A percentile compares a stretch with the other conserved stretches of the same genome.
Evolutionary conservation across 2,888 invertebrate genomes (phyloP).

Genomic region (Mimumesa dahlbomi): DNA sequence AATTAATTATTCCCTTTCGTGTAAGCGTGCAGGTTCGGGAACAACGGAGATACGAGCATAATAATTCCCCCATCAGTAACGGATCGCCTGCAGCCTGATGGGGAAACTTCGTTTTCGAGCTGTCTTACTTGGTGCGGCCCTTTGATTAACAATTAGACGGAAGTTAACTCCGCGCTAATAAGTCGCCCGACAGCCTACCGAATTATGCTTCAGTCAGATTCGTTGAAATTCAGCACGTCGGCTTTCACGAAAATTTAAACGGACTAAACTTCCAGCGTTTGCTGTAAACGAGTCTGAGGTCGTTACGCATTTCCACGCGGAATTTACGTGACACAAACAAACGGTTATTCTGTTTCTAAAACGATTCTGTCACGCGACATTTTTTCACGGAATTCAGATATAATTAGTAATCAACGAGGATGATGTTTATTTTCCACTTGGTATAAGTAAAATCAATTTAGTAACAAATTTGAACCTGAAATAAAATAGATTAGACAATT

Average conservation of each 20-base stretch:
- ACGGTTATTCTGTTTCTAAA: no score
- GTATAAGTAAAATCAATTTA: no score
- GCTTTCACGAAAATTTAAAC: constrained; percentile 16
- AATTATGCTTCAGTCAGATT: constrained; percentile 11
- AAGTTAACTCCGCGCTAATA: constrained; percentile 29
- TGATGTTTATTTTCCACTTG: no score
- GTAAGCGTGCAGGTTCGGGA: constrained; percentile 6
- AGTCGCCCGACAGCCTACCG: constrained; percentile 9
- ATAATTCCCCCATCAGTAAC: constrained; percentile 32
- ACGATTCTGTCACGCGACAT: no score
- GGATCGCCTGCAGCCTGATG: constrained; percentile 22
- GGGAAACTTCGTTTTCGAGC: constrained; percentile 30
- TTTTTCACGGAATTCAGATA: no score
- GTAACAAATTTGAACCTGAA: no score
- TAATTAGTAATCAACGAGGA: no score
- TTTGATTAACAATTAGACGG: constrained; percentile 44
- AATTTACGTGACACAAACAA: no score
- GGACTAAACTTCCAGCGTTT: constrained; percentile 5
- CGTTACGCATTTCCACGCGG: background rate
- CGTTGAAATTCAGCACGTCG: background rate
- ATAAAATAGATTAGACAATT: no score
- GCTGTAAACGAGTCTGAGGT: constrained; percentile 5
- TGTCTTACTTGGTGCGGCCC: constrained; percentile 21
- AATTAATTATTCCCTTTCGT: constrained; percentile 18
- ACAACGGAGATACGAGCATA: constrained; percentile 5